A percentile compares a stretch with the other conserved stretches of the same genome.
These are phyloP conservation scores for Morus bassanus DNA, from an alignment of 2,797 vertebrate genomes.

Conservation along the genomic window DNA sequence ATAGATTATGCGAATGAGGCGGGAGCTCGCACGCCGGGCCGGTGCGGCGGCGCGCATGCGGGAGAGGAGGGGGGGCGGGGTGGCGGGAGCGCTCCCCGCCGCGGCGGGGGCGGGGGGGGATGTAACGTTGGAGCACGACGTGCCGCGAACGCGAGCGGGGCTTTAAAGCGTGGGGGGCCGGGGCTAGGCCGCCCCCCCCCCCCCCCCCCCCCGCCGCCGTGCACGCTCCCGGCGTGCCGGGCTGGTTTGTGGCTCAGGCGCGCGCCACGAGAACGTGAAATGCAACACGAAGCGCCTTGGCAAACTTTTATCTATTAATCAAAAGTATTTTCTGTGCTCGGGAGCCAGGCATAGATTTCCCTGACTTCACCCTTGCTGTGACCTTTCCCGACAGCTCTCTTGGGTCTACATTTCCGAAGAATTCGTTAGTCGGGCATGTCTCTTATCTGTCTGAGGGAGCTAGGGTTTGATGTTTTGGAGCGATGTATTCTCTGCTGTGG, in stretches of 20 bases:
- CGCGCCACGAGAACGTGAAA: fast-evolving
- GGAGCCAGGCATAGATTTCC: fast-evolving
- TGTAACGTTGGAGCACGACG: no score
- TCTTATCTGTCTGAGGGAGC: not conserved
- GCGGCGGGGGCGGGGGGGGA: no score
- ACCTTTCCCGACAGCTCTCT: not conserved
- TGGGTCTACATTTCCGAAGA: not conserved
- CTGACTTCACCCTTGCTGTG: not conserved
- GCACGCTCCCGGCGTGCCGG: no score
- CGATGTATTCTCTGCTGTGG: not conserved
- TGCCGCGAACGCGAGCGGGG: no score
- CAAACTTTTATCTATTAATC: fast-evolving
- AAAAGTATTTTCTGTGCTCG: fast-evolving
- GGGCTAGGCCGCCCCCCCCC: no score
- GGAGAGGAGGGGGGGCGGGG: no score
- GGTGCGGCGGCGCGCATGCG: no score
- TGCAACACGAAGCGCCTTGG: fast-evolving
- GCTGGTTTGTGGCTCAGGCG: fast-evolving
- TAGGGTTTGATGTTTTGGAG: not conserved
- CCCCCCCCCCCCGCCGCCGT: no score
- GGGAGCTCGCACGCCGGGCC: not conserved
- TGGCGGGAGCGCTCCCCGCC: no score
- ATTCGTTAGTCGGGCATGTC: not conserved
- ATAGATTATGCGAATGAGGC: slow-evolving; percentile 57
- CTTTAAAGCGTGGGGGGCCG: no score